Percentiles rank a stretch among this genome's conserved stretches.
Conservation (phyloP, 2,113 vertebrate genomes). For the Oncorhynchus masou region DNA sequence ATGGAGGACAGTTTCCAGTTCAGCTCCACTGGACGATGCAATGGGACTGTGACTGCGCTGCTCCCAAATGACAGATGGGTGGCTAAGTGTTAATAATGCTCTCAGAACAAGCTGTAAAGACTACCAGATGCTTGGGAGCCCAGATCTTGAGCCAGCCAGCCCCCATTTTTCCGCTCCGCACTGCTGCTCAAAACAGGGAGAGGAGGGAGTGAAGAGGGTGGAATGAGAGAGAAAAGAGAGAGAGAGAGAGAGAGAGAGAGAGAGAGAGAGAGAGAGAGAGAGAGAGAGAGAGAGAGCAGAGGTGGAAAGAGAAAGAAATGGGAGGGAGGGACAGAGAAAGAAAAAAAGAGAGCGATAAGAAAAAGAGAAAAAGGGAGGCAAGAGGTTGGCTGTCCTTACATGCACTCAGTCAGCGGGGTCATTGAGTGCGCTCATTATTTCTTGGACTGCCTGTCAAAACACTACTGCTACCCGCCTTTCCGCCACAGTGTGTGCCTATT, state of each 20-base stretch:
- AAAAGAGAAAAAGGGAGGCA: slow-evolving; percentile 4
- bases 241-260: neutral
- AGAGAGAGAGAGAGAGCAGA: slow-evolving; percentile 7
- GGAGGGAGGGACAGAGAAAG: slow-evolving; percentile 16
- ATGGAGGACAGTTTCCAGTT: slow-evolving; percentile 58
- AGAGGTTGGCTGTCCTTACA: slow-evolving; percentile 34
- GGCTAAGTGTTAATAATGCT: slow-evolving; percentile 8
- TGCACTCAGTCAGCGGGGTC: slow-evolving; percentile 67
- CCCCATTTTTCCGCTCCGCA: slow-evolving; percentile 21
- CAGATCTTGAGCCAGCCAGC: slow-evolving; percentile 38
- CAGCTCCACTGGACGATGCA: slow-evolving; percentile 42
- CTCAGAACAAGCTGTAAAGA: slow-evolving; percentile 34
- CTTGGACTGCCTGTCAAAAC: slow-evolving; percentile 71
- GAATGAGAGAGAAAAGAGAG: slow-evolving; percentile 27
- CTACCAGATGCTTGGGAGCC: slow-evolving; percentile 63
- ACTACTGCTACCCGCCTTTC: slow-evolving; percentile 51
- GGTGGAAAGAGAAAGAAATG: neutral
- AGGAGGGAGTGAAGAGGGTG: slow-evolving; percentile 27
- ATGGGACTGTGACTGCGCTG: slow-evolving; percentile 32
- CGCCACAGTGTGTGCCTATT: slow-evolving; percentile 22
- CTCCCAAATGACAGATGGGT: slow-evolving; percentile 58
- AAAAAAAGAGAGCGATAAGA: slow-evolving; percentile 7
- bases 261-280: slow-evolving; percentile 23
- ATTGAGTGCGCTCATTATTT: slow-evolving; percentile 67
- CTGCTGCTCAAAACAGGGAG: slow-evolving; percentile 1